Base-by-base conservation (phyloP, 2,113 vertebrate species). In the Onychostoma macrolepis region DNA sequence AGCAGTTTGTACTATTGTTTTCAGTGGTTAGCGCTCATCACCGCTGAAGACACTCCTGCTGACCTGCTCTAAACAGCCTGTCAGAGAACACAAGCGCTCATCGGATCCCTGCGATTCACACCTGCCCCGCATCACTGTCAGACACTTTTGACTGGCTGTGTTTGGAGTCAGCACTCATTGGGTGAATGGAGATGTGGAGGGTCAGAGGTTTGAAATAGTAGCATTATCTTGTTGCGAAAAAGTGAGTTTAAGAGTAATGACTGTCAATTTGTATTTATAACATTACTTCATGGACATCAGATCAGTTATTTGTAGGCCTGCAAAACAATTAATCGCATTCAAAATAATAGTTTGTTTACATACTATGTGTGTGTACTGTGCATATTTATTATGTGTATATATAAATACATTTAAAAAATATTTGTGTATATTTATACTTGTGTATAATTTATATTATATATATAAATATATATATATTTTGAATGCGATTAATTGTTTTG, bases 1-100 rank as follows among this genome's bases (percentile, higher is more conserved):
- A 81, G 82, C 43, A 61, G 78, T 72, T 71, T 84, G 81, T 89
- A 82, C 69, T 87, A 43, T 82, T 85, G 71, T 83, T 85, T 33
- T 69, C 26, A 56, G 69, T 56, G 48, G 50, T 72, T 53, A 26
- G 24, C 65, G 21, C 58, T 65, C 78, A 78, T 69, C 72, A 48
- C 36, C 21, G n/a, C 56, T 75, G 63, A 48, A 86, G 33, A 86
- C 69, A 30, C 48, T 80, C 33, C 63, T 72, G 80, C 74, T 87
- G 74, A 28, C 61, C 74, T 58, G 53, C 43, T 83, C 43, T 69
- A 71, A 48, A 71, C 43, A 80, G 71, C 50, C 61, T 41, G 21
- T 65, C n/a, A 84, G 83, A 86, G 48, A 83, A 72, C 84, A 78
- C 85, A 71, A 83, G 74, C 10, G 45, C 50, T 74, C 81, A 84